Base-by-base conservation (phyloP, 2,113 vertebrate species). In the Synchiropus splendidus region DNA sequence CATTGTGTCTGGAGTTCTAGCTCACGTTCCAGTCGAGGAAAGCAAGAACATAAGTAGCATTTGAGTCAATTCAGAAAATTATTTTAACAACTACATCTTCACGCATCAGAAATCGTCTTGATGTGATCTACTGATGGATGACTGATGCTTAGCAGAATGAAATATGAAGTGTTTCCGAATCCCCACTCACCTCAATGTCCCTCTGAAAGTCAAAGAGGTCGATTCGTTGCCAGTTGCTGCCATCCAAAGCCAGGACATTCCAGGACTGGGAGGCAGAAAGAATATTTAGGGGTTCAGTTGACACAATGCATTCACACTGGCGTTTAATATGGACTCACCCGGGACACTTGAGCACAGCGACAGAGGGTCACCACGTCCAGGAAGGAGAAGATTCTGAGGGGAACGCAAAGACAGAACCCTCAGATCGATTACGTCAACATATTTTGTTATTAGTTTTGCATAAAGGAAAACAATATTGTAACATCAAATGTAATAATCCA, bases 121-220 rank as follows among this genome's bases (percentile, higher is more conserved):
- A 36, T 10, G 12, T 31, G 5, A 39, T 27, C 4, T 8, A 27
- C 4, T 4, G 8, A 27, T 8, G 8, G 21, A 27, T 27, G 21
- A 27, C 21, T 8, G 8, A 27, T 5, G n/a, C n/a, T n/a, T n/a
- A 27, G 21, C 21, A 27, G 21, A 5, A n/a, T 27, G 4, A 27
- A 27, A 8, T 27, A 27, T 5, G 21, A 27, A 5, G 4, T 27
- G 21, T 27, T 36, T 1, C n/a, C n/a, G n/a, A 21, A 8, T n/a
- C 38, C 9, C 32, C 21, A n/a, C 69, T 72, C 46, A 99, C 95
- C 90, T 99, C 93, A 33, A 99, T 98, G 63, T 98, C 95, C 77
- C 91, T 93, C 86, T 99, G 95, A 84, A 99, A 99, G 87, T 97
- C 86, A 77, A 99, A 99, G 67, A 98, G 89, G 84, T 99, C 94